Percentiles rank a stretch among this genome's conserved stretches.
These are phyloP conservation scores for Xiphorhynchus erythropygius DNA, from an alignment of 2,797 vertebrate species.

Conservation along the genomic window DNA sequence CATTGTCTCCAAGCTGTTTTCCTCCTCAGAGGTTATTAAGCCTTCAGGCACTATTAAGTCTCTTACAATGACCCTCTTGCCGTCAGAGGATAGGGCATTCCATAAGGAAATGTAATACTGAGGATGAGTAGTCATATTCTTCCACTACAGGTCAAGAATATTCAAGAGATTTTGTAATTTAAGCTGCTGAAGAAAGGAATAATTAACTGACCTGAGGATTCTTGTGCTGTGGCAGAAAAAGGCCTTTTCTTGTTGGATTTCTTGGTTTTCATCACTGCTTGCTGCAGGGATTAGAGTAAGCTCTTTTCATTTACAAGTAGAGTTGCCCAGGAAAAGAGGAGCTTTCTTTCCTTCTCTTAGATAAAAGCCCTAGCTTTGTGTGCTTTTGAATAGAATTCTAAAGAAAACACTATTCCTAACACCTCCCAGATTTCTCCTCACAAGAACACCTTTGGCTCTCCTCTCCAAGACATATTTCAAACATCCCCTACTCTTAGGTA, in stretches of 20 bases:
- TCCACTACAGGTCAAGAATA: slow-evolving; percentile 28
- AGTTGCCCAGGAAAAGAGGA: slow-evolving; percentile 39
- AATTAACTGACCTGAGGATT: slow-evolving; percentile 35
- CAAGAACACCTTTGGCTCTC: not conserved
- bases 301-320: slow-evolving; percentile 48
- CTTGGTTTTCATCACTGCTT: slow-evolving; percentile 41
- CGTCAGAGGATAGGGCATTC: not conserved
- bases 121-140: not conserved
- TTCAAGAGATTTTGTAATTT: slow-evolving; percentile 43
- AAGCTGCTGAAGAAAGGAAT: slow-evolving; percentile 42
- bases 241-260: slow-evolving; percentile 48
- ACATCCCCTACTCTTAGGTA: not conserved
- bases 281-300: slow-evolving; percentile 49
- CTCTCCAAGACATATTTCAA: not conserved
- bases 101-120: slow-evolving; percentile 16
- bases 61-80: not conserved
- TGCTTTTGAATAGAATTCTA: not conserved
- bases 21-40: slow-evolving; percentile 20
- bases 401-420: not conserved
- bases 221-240: slow-evolving; percentile 26
- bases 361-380: not conserved
- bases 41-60: slow-evolving; percentile 38
- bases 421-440: not conserved
- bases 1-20: slow-evolving; percentile 15
- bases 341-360: slow-evolving; percentile 22